phyloP scores from a whole-genome alignment of 2,113 vertebrate species.

The Rattus rattus region DNA sequence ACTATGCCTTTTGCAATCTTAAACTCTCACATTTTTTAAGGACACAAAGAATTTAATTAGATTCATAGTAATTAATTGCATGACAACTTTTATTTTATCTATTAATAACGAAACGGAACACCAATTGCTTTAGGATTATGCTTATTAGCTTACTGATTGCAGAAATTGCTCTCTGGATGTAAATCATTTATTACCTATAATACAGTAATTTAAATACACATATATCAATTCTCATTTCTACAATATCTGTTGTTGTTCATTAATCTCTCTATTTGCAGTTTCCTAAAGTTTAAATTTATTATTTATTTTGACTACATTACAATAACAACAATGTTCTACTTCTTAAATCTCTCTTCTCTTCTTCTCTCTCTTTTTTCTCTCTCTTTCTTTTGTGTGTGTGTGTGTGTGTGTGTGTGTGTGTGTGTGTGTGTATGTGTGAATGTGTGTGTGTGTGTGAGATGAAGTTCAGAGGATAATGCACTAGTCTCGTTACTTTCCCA shows the following conservation, averaged over 20 bases:
- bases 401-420: not conserved
- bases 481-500: not conserved
- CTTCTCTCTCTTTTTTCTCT: not conserved
- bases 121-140: not conserved
- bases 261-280: not conserved
- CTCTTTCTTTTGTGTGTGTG: not conserved
- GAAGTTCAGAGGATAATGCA: not conserved
- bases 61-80: constrained; percentile 36
- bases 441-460: not conserved
- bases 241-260: not conserved
- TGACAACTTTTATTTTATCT: constrained; percentile 34
- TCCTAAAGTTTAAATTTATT: not conserved
- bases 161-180: not conserved
- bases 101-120: constrained; percentile 6
- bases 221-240: not conserved
- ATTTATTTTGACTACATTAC: not conserved
- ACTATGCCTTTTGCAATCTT: not conserved
- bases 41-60: constrained; percentile 54
- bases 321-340: not conserved
- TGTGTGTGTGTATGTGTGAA: too few relatives aligned
- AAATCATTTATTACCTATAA: not conserved
- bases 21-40: not conserved
- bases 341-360: not conserved
- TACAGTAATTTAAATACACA: not conserved
- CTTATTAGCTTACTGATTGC: constrained; percentile 1